phyloP scores from a whole-genome alignment of 2,888 invertebrate genomes.

The Chrysolina haemoptera region DNA sequence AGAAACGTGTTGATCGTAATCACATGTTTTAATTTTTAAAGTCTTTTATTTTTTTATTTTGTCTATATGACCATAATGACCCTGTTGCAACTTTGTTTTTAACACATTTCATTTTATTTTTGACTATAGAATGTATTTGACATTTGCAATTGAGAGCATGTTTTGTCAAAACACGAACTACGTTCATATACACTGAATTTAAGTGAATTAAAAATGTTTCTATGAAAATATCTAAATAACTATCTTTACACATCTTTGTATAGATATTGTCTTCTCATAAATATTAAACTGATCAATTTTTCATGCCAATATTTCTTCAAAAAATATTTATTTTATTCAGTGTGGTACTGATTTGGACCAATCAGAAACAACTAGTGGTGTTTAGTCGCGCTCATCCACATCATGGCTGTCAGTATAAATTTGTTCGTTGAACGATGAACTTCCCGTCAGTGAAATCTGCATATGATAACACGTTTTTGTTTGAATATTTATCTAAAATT shows the following conservation, averaged over 20 bases:
- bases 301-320: not conserved
- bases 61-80: too few species aligned
- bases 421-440: slow-evolving; percentile 89
- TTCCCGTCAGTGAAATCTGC: slow-evolving; percentile 81
- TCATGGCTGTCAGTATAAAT: slow-evolving; percentile 99
- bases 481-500: slow-evolving; percentile 60
- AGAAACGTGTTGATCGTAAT: too few species aligned
- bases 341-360: slow-evolving; percentile 70
- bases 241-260: not conserved
- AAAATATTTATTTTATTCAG: slow-evolving; percentile 22
- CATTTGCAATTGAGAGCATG: not conserved
- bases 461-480: slow-evolving; percentile 64
- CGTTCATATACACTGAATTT: not conserved
- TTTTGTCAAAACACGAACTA: not conserved
- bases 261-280: not conserved
- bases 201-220: not conserved
- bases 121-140: not conserved
- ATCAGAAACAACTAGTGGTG: slow-evolving; percentile 79
- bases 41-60: too few species aligned
- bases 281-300: not conserved
- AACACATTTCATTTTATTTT: not conserved
- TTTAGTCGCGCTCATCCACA: slow-evolving; percentile 89
- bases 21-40: too few species aligned
- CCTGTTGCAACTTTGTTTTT: too few species aligned
- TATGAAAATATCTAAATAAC: not conserved